Base-by-base conservation (phyloP, 2,113 vertebrate genomes). In the Oreochromis aureus region DNA sequence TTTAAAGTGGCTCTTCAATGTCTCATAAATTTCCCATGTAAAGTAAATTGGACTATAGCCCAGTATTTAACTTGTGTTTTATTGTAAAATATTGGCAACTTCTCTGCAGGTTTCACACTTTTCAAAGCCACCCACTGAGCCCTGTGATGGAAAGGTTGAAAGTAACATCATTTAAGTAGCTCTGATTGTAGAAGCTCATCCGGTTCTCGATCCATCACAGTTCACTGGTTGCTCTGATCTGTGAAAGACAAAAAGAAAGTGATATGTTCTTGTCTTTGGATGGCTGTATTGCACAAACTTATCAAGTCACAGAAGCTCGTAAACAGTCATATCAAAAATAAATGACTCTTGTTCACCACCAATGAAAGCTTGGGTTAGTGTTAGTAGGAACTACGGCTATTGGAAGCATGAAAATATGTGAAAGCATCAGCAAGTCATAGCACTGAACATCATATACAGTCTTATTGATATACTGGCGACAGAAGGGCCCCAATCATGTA, bases 311-410 rank as follows among this genome's bases (percentile, higher is more conserved):
- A 66, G 34, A 66, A 36, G 0, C 34, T 66, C 1, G 3, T 3
- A 8, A 41, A 5, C 4, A 69, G 4, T 69, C 19, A 39, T 5
- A 22, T 5, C 63, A 6, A 69, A 11, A 39, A 63, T 19, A 36
- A 63, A 13, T 69, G 0, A 39, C 2, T 1, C 10, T n/a, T 0
- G 6, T 66, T 66, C 34, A 39, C 61, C 19, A 34, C 0, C 59
- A 34, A 63, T 0, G 16, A 63, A 11, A 0, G 16, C 34, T 34
- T 34, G 30, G 18, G 36, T 63, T 32, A 32, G 58, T 61, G 32
- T 61, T 61, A 61, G 18, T 36, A 0, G 0, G 18, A 69, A 69
- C 4, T 39, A 66, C 3, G 4, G 36, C 61, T 0, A 0, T 69
- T 22, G 36, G 34, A 66, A 66, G 61, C 34, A 2, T 66, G 6